Percentiles rank a stretch among this genome's conserved stretches.
These are phyloP conservation scores for Sebastes schlegelii DNA, from an alignment of 2,113 vertebrate genomes.

Conservation along the genomic window DNA sequence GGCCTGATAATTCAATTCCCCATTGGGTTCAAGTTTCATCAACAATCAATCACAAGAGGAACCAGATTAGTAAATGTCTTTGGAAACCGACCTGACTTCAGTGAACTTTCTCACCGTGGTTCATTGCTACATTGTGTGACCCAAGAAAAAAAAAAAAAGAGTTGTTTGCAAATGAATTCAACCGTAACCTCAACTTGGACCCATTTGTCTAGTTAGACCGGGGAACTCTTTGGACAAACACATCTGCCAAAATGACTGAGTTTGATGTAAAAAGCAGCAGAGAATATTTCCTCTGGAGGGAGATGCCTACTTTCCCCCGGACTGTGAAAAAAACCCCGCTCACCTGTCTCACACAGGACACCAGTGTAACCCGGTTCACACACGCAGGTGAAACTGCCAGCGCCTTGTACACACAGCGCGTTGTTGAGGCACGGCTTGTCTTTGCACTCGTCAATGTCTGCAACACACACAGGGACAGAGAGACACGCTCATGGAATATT, in stretches of 20 bases:
- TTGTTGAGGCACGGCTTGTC: constrained; percentile 80
- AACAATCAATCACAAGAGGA: constrained; percentile 50
- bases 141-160: constrained; percentile 1
- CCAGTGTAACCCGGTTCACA: constrained; percentile 82
- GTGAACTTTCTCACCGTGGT: constrained; percentile 37
- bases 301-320: constrained; percentile 42
- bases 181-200: constrained; percentile 37
- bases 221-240: constrained; percentile 55
- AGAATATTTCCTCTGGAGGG: constrained; percentile 60
- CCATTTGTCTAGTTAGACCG: constrained; percentile 47
- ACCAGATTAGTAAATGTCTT: constrained; percentile 28
- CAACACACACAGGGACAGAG: constrained; percentile 56
- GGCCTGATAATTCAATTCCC: constrained; percentile 57
- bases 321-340: constrained; percentile 47
- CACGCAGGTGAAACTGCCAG: constrained; percentile 81
- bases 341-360: constrained; percentile 84
- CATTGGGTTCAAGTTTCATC: constrained; percentile 68
- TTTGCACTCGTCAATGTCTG: constrained; percentile 85
- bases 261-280: constrained; percentile 73
- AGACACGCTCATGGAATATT: constrained; percentile 77
- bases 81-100: constrained; percentile 31
- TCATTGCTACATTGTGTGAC: constrained; percentile 37
- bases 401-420: constrained; percentile 78
- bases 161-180: constrained; percentile 59
- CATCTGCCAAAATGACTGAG: constrained; percentile 67